Conservation (phyloP, 2,888 invertebrate genomes). For the Lasioglossum malachurum region DNA sequence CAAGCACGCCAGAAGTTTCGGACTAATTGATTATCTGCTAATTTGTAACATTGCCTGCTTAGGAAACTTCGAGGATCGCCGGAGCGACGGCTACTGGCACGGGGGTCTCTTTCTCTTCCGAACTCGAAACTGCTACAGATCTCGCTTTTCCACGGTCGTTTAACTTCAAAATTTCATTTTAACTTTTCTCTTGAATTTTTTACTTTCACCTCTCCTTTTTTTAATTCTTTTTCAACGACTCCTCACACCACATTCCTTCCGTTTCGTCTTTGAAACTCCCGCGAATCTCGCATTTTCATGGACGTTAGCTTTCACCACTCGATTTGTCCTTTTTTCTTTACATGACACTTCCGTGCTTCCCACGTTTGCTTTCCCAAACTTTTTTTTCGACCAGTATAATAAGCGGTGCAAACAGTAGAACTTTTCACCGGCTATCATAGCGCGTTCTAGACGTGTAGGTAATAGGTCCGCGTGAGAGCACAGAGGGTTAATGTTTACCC, state of each 20-base stretch:
- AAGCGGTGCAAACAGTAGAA: neutral
- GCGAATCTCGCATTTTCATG: neutral
- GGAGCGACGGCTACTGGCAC: slow-evolving; percentile 36
- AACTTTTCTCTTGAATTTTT: neutral
- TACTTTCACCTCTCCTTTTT: neutral
- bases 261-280: neutral
- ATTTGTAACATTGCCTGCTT: slow-evolving; percentile 78
- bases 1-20: slow-evolving; percentile 77
- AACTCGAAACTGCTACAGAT: neutral
- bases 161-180: neutral
- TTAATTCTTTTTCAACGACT: neutral
- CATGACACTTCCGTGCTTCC: neutral
- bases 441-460: slow-evolving; percentile 11
- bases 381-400: neutral
- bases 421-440: slow-evolving; percentile 30
- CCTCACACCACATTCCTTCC: neutral
- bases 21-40: slow-evolving; percentile 82
- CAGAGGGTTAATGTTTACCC: slow-evolving; percentile 61
- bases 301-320: neutral
- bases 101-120: neutral
- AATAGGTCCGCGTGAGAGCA: slow-evolving; percentile 44
- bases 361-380: neutral
- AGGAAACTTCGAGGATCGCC: slow-evolving; percentile 38
- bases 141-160: neutral
- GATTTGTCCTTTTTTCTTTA: too few relatives aligned